Conservation (phyloP, 2,888 invertebrate species). For the Tenodera sinensis region DNA sequence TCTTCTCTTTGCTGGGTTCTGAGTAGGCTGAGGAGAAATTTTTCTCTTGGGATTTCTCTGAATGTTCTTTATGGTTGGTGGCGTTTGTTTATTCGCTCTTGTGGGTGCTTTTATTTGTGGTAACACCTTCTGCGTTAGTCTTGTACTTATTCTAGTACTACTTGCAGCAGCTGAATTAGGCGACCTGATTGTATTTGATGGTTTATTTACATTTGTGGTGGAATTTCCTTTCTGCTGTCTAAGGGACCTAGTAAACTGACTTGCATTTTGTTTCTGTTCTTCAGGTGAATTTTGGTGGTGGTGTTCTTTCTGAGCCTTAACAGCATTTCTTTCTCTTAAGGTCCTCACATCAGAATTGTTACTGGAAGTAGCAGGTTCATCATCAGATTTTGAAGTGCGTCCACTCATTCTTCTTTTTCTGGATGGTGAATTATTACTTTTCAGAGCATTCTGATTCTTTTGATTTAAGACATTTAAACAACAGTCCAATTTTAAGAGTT, state of each 20-base stretch:
- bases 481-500: neutral
- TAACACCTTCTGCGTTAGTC: neutral
- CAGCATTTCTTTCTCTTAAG: neutral
- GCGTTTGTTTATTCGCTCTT: neutral
- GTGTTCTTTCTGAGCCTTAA: neutral
- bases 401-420: neutral
- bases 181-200: neutral
- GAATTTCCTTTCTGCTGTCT: neutral
- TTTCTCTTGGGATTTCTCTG: neutral
- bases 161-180: neutral
- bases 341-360: neutral
- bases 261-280: neutral
- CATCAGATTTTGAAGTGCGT: neutral
- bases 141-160: neutral
- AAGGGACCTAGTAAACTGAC: neutral
- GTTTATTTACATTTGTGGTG: neutral
- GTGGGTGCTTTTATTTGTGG: neutral
- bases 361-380: neutral
- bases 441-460: neutral
- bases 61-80: neutral
- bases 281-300: neutral
- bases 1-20: neutral
- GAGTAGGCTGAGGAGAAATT: neutral
- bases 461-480: neutral
- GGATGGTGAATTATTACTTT: neutral